phyloP scores from a whole-genome alignment of 2,113 vertebrate genomes.

The Malaclemys terrapin region DNA sequence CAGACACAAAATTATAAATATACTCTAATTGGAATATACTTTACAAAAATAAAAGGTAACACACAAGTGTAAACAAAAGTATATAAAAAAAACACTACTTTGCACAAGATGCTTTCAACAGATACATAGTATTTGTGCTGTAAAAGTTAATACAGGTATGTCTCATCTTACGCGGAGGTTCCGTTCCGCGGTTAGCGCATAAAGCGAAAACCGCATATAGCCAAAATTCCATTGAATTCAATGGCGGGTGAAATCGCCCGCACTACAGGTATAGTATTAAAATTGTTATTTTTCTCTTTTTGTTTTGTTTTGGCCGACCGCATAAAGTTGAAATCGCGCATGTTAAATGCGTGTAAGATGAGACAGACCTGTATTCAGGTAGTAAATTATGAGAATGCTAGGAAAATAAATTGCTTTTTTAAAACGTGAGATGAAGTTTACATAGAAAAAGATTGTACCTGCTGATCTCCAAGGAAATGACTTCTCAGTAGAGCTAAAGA shows the following conservation, averaged over 20 bases:
- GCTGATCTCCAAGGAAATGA: constrained; percentile 96
- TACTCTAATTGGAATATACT: neutral
- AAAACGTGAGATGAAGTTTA: neutral
- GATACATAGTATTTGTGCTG: neutral
- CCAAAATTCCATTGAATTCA: too few relatives aligned
- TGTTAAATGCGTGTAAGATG: too few relatives aligned
- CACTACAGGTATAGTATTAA: too few relatives aligned
- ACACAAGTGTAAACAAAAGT: neutral
- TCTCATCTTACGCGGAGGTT: too few relatives aligned
- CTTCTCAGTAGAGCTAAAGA: constrained; percentile 95
- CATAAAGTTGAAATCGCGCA: too few relatives aligned
- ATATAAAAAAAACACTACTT: neutral
- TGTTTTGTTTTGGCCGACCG: too few relatives aligned
- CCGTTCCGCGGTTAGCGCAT: too few relatives aligned
- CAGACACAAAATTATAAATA: neutral
- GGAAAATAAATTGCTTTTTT: neutral
- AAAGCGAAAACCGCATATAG: too few relatives aligned
- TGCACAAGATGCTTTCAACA: neutral
- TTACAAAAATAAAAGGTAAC: neutral
- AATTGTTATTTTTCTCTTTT: too few relatives aligned
- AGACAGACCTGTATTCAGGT: neutral
- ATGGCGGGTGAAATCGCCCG: too few relatives aligned
- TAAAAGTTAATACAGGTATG: neutral
- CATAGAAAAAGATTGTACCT: constrained; percentile 84
- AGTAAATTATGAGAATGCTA: neutral